Percentiles rank a stretch among this genome's conserved stretches.
These are phyloP conservation scores for Maccullochella peelii DNA, from an alignment of 2,113 vertebrate genomes.

Conservation along the genomic window DNA sequence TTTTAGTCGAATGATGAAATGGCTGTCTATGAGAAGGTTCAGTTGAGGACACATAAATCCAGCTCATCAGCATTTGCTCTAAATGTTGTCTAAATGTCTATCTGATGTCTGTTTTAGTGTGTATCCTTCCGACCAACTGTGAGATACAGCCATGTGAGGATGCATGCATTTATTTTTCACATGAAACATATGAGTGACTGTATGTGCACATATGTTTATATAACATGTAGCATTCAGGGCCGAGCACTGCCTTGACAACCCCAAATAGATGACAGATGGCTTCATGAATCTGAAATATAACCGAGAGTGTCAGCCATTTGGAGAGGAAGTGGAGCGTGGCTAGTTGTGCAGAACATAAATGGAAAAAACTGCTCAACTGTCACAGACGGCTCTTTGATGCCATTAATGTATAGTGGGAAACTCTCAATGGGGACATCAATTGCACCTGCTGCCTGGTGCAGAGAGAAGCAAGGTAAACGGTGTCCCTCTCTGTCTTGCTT, in stretches of 20 bases:
- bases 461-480: not conserved
- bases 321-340: constrained; percentile 57
- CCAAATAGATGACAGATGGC: constrained; percentile 63
- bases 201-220: constrained; percentile 22
- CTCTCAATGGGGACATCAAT: not conserved
- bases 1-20: not conserved
- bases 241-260: constrained; percentile 1
- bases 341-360: constrained; percentile 34
- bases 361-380: constrained; percentile 43
- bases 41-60: not conserved
- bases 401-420: constrained; percentile 37
- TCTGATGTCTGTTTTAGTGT: not conserved
- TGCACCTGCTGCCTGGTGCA: constrained; percentile 41
- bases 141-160: not conserved
- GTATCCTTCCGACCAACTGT: not conserved
- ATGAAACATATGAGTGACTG: constrained; percentile 22
- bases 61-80: not conserved
- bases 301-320: constrained; percentile 45
- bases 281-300: constrained; percentile 56
- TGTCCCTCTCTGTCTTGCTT: constrained; percentile 5
- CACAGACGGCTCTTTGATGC: constrained; percentile 36
- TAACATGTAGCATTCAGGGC: not conserved
- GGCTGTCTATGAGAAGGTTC: not conserved
- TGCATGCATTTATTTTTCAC: constrained; percentile 18
- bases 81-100: not conserved